Evolutionary conservation across 2,888 invertebrate genomes (phyloP).

Genomic region (Drosophila hawaiiensis): DNA sequence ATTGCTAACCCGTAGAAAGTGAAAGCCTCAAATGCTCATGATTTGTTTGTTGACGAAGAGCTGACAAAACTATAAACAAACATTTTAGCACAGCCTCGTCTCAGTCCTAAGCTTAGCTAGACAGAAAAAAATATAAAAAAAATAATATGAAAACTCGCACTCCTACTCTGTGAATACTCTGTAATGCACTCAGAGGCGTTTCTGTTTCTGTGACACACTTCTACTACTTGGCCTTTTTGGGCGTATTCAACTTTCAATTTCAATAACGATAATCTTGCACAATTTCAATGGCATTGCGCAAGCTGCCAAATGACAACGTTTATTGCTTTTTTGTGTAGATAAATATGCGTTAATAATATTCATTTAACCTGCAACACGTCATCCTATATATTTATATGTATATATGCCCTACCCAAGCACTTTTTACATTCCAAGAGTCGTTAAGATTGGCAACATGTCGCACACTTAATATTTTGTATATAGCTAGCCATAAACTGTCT

Average conservation of each 20-base stretch:
- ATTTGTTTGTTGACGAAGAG: constrained; percentile 28
- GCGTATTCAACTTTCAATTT: constrained; percentile 50
- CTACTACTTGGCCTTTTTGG: constrained; percentile 14
- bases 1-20: constrained; percentile 60
- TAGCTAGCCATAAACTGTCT: constrained; percentile 21
- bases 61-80: constrained; percentile 62
- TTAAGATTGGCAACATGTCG: constrained; percentile 64
- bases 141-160: not conserved
- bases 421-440: constrained; percentile 41
- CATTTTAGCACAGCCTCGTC: constrained; percentile 21
- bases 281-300: constrained; percentile 45
- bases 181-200: constrained; percentile 2
- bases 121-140: not conserved
- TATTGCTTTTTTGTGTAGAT: constrained; percentile 32
- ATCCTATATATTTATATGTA: constrained; percentile 13
- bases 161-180: not conserved
- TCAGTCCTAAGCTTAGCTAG: constrained; percentile 6
- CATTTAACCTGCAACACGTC: constrained; percentile 21
- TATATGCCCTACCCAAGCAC: constrained; percentile 26
- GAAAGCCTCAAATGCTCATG: constrained; percentile 68
- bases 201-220: constrained; percentile 43
- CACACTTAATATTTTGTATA: constrained; percentile 68
- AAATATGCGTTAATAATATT: constrained; percentile 32
- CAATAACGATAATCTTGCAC: constrained; percentile 25
- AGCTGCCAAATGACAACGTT: constrained; percentile 29